phyloP scores from a whole-genome alignment of 2,113 vertebrate species.

The Hemibagrus wyckioides region DNA sequence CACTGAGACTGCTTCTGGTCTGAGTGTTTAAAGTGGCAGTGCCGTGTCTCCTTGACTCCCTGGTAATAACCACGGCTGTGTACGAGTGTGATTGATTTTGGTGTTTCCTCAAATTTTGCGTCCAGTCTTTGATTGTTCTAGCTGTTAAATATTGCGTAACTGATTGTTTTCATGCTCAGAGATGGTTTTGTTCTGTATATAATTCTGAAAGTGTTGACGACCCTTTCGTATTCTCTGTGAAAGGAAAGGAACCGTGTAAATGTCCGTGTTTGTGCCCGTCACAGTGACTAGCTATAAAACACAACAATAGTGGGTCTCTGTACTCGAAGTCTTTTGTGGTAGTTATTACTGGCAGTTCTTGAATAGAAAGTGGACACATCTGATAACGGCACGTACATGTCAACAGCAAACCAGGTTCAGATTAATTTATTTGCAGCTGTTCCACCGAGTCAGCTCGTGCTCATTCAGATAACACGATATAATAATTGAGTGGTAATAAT shows the following conservation, averaged over 20 bases:
- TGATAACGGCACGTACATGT: neutral
- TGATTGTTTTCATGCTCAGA: slow-evolving; percentile 30
- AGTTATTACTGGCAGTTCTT: slow-evolving; percentile 4
- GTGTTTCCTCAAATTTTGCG: neutral
- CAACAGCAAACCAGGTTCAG: neutral
- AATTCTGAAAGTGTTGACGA: slow-evolving; percentile 48
- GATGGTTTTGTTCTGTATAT: slow-evolving; percentile 38
- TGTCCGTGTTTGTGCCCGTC: neutral
- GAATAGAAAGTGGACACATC: neutral
- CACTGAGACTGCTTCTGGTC: slow-evolving; percentile 21
- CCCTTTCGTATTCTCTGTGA: slow-evolving; percentile 29
- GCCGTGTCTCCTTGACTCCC: slow-evolving; percentile 16
- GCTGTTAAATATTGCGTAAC: slow-evolving; percentile 2
- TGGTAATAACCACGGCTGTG: slow-evolving; percentile 29
- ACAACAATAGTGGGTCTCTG: neutral
- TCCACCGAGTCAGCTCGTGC: neutral
- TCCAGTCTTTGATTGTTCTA: slow-evolving; percentile 17
- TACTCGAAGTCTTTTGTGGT: neutral
- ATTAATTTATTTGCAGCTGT: slow-evolving; percentile 32
- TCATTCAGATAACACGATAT: neutral
- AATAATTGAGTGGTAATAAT: neutral
- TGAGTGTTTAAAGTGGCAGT: slow-evolving; percentile 36
- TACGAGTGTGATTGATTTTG: neutral
- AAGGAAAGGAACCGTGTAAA: slow-evolving; percentile 36
- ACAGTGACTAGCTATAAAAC: slow-evolving; percentile 23